phyloP scores from a whole-genome alignment of 2,888 invertebrate species.

The Leptarthrus brevirostris region DNA sequence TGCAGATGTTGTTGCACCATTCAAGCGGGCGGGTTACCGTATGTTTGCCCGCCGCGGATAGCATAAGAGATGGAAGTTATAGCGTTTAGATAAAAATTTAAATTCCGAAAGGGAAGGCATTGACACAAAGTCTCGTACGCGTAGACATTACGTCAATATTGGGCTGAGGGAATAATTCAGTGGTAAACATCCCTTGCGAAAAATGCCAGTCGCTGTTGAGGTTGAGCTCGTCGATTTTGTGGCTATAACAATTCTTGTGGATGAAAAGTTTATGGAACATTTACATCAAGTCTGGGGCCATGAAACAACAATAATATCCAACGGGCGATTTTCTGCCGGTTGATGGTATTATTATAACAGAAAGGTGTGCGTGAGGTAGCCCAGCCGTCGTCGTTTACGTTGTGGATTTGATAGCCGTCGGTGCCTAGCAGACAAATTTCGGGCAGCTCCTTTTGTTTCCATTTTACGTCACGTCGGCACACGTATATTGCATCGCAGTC shows the following conservation, averaged over 20 bases:
- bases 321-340: neutral
- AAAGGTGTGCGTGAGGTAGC: neutral
- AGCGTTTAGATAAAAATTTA: too few species aligned
- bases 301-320: neutral
- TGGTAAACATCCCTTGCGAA: neutral
- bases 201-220: neutral
- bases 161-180: neutral
- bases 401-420: neutral
- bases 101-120: too few species aligned
- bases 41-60: too few species aligned
- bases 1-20: neutral
- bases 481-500: constrained; percentile 3
- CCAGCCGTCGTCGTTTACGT: too few species aligned
- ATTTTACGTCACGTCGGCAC: constrained; percentile 42
- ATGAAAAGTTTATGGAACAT: neutral
- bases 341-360: neutral
- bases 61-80: too few species aligned
- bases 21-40: too few species aligned
- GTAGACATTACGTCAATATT: too few species aligned
- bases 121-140: too few species aligned
- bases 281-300: neutral
- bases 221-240: neutral
- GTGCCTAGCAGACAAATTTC: constrained; percentile 42
- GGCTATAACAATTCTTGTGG: neutral
- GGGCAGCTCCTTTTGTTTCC: constrained; percentile 46